Conservation (phyloP, 2,797 vertebrate genomes). For the Sphaeramia orbicularis region DNA sequence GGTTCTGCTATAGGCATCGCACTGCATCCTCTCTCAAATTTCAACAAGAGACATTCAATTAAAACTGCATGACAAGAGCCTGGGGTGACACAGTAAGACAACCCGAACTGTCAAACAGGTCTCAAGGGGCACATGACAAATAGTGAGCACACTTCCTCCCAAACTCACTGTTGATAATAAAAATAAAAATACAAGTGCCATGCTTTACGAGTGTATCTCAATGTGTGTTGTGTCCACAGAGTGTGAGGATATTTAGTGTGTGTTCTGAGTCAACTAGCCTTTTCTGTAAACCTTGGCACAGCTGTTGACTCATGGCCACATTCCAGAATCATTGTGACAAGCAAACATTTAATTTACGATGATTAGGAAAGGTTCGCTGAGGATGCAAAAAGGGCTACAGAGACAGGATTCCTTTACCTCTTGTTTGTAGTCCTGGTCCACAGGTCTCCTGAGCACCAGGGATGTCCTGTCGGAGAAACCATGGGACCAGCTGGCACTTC, state of each 20-base stretch:
- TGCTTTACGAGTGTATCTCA: constrained; percentile 30
- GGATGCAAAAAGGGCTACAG: constrained; percentile 1
- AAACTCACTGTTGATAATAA: constrained; percentile 37
- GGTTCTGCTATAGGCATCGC: constrained; percentile 13
- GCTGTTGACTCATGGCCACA: constrained; percentile 44
- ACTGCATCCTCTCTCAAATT: constrained; percentile 33
- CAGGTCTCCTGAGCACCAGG: constrained; percentile 93
- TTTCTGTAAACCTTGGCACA: constrained; percentile 53
- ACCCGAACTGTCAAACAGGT: constrained; percentile 57
- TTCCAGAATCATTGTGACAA: constrained; percentile 44
- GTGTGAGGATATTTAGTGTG: constrained; percentile 35
- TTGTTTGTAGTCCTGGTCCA: constrained; percentile 93
- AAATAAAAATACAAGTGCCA: constrained; percentile 13
- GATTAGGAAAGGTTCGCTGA: constrained; percentile 27
- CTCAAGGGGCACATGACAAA: constrained; percentile 40
- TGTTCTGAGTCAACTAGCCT: constrained; percentile 39
- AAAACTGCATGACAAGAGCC: constrained; percentile 70
- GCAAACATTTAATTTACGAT: constrained; percentile 41
- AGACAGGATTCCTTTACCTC: constrained; percentile 84
- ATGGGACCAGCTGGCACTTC: constrained; percentile 95
- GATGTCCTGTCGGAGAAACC: constrained; percentile 90
- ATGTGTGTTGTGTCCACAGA: constrained; percentile 8
- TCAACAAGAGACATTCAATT: constrained; percentile 54
- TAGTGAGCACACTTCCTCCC: constrained; percentile 35
- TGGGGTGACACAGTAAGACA: constrained; percentile 49